Percentiles rank a stretch among this genome's conserved stretches.
Conservation (phyloP, 2,888 invertebrate species). For the Beris chalybata region DNA sequence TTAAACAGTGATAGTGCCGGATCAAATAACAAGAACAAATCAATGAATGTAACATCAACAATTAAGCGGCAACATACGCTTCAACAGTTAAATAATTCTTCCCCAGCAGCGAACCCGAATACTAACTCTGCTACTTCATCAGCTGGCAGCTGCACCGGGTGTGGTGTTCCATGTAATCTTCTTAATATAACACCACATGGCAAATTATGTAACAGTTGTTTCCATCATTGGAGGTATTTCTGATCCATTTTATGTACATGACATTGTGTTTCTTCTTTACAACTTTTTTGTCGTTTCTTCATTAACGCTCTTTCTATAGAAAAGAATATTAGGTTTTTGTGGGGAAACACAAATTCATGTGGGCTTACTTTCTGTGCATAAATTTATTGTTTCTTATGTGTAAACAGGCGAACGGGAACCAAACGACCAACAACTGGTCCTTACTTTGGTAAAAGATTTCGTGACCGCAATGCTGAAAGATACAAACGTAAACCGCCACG, state of each 20-base stretch:
- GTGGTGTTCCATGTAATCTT: slow-evolving; percentile 75
- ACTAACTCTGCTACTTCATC: slow-evolving; percentile 41
- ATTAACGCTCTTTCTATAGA: neutral
- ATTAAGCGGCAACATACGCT: slow-evolving; percentile 39
- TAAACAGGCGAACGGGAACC: slow-evolving; percentile 73
- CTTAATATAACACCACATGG: slow-evolving; percentile 76
- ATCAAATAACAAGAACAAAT: slow-evolving; percentile 41
- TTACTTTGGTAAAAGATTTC: slow-evolving; percentile 52
- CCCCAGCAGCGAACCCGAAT: slow-evolving; percentile 34
- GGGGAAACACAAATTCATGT: slow-evolving; percentile 36
- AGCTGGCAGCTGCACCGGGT: slow-evolving; percentile 56
- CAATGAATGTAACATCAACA: slow-evolving; percentile 40
- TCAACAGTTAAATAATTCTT: slow-evolving; percentile 38
- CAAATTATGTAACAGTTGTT: slow-evolving; percentile 80
- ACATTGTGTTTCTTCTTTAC: slow-evolving; percentile 35
- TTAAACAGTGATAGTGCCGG: slow-evolving; percentile 27
- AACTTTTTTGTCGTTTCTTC: neutral
- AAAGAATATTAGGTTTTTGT: slow-evolving; percentile 2
- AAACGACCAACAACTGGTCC: slow-evolving; percentile 78
- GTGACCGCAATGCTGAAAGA: slow-evolving; percentile 55
- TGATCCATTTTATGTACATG: slow-evolving; percentile 25
- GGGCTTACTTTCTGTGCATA: slow-evolving; percentile 14
- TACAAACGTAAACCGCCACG: slow-evolving; percentile 88
- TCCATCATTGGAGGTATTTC: slow-evolving; percentile 79
- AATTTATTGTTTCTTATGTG: slow-evolving; percentile 22